A percentile compares a stretch with the other conserved stretches of the same genome.
Evolutionary conservation across 2,113 vertebrate species (phyloP).

Genomic region (Zosterops japonicus): DNA sequence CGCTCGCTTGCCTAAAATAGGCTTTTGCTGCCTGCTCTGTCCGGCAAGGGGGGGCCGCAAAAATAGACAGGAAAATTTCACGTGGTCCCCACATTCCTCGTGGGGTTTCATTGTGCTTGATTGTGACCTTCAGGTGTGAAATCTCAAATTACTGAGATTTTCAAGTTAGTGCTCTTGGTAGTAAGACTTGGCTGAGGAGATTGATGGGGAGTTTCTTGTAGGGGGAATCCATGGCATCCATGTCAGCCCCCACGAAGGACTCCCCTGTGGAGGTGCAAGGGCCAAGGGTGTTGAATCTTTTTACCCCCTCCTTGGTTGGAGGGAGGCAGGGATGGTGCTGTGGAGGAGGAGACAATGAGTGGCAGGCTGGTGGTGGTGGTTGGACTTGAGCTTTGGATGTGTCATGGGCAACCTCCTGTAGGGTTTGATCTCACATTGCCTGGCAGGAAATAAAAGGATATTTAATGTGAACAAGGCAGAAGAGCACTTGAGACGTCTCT

Average conservation of each 20-base stretch:
- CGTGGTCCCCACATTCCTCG: fast-evolving
- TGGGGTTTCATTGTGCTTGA: neutral
- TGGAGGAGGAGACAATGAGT: neutral
- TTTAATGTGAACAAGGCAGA: neutral
- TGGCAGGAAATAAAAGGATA: neutral
- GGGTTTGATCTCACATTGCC: fast-evolving
- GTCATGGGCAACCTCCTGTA: neutral
- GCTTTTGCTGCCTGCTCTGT: neutral
- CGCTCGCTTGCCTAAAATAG: neutral
- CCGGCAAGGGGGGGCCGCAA: neutral
- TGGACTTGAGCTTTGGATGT: neutral
- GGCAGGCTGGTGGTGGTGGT: neutral
- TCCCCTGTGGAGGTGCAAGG: neutral
- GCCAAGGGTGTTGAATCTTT: neutral
- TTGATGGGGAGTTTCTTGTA: neutral
- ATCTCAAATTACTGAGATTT: neutral
- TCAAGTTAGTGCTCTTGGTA: neutral
- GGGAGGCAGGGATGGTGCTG: neutral
- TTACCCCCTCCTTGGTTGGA: neutral
- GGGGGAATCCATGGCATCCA: fast-evolving
- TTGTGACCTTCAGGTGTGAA: neutral
- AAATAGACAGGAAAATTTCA: neutral
- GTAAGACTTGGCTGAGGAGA: neutral
- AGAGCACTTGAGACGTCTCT: neutral
- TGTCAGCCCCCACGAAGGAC: neutral